Evolutionary conservation across 2,888 invertebrate species (phyloP).

Genomic region (Lycocerus yunnanus): DNA sequence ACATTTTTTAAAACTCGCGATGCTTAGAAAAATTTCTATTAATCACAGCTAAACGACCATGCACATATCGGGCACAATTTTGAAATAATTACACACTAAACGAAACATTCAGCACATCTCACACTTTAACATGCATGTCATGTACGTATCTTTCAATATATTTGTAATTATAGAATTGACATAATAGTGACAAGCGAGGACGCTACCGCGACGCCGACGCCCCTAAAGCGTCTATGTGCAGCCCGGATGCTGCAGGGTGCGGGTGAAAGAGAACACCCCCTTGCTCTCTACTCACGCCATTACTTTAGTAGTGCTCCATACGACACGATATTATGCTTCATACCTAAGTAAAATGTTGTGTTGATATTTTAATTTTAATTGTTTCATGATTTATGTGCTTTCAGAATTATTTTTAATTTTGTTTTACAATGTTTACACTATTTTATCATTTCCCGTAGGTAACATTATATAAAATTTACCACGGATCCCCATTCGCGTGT

Average conservation of each 20-base stretch:
- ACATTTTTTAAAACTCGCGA: neutral
- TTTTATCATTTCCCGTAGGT: neutral
- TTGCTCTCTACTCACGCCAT: constrained; percentile 46
- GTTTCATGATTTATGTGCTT: constrained; percentile 4
- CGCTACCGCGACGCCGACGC: constrained; percentile 53
- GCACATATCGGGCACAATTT: constrained; percentile 7
- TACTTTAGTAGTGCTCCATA: constrained; percentile 41
- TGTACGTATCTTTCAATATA: constrained; percentile 28
- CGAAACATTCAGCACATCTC: constrained; percentile 8
- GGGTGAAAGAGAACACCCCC: constrained; percentile 42
- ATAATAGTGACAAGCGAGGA: constrained; percentile 48
- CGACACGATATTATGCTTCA: constrained; percentile 43
- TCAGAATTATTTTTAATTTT: neutral
- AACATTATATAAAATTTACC: neutral
- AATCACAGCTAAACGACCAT: constrained; percentile 6
- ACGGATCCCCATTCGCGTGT: neutral
- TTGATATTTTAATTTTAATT: constrained; percentile 37
- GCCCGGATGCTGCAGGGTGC: constrained; percentile 51
- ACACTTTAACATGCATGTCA: constrained; percentile 11
- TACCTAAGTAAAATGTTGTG: constrained; percentile 47
- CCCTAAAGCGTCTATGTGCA: constrained; percentile 52
- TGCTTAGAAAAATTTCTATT: neutral
- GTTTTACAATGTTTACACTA: neutral
- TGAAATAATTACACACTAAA: neutral
- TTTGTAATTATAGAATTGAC: constrained; percentile 45